These are phyloP conservation scores for Nyctalus aviator DNA, from an alignment of 2,797 vertebrate genomes.

Conservation along the genomic window DNA sequence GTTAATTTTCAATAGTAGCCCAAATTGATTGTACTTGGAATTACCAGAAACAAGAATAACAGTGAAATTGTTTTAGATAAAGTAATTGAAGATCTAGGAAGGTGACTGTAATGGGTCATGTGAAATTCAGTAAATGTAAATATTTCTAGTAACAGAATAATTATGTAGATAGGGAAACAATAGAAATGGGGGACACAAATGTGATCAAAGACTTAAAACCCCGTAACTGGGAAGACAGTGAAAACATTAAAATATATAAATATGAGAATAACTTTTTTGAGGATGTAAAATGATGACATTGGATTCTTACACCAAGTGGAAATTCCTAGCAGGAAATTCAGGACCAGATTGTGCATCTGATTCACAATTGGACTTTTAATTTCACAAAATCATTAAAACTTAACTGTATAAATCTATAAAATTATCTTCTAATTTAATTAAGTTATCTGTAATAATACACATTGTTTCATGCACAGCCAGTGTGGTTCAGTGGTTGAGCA, in stretches of 20 bases:
- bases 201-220: neutral
- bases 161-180: neutral
- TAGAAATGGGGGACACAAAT: neutral
- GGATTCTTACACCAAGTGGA: neutral
- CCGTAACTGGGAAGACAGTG: neutral
- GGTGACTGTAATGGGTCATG: neutral
- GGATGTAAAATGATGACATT: neutral
- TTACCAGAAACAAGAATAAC: neutral
- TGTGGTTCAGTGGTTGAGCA: no score
- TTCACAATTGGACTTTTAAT: neutral
- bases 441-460: neutral
- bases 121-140: neutral
- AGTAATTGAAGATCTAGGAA: neutral
- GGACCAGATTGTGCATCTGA: neutral
- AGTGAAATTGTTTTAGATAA: neutral
- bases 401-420: neutral
- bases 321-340: neutral
- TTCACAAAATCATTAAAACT: neutral
- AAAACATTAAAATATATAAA: neutral
- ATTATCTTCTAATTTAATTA: neutral
- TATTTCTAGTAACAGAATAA: neutral
- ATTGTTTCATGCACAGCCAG: no score
- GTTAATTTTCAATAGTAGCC: neutral
- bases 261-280: neutral
- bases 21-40: neutral